A percentile compares a stretch with the other conserved stretches of the same genome.
These are phyloP conservation scores for Melanotaenia pygmaea DNA, from an alignment of 2,797 vertebrate genomes.

Conservation along the genomic window DNA sequence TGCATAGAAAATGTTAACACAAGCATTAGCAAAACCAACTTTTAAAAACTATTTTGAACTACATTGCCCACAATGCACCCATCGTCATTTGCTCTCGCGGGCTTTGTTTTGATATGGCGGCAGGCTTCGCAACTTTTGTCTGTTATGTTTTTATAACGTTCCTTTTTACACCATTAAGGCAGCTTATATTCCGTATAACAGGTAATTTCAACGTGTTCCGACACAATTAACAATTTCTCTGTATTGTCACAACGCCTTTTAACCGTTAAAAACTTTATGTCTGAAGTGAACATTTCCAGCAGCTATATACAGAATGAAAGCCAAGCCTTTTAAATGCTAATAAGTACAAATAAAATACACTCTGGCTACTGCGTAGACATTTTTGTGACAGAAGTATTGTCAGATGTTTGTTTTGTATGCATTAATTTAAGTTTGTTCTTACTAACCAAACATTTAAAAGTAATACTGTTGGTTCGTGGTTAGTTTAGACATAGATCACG, in stretches of 20 bases:
- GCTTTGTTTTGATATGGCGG: constrained; percentile 85
- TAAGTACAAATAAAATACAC: background rate
- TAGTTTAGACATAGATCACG: background rate
- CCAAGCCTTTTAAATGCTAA: constrained; percentile 38
- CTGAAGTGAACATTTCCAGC: background rate
- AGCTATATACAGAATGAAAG: background rate
- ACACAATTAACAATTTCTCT: background rate
- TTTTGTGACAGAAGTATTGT: background rate
- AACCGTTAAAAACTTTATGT: background rate
- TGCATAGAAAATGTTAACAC: too few species aligned
- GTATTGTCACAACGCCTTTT: background rate
- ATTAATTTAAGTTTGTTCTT: constrained; percentile 7
- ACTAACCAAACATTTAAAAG: constrained; percentile 24
- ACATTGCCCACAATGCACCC: constrained; percentile 66
- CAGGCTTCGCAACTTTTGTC: constrained; percentile 70
- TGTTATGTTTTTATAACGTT: constrained; percentile 20
- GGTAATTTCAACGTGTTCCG: constrained; percentile 39
- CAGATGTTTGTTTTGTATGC: background rate
- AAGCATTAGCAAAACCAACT: fast-evolving
- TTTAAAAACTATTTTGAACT: constrained; percentile 29
- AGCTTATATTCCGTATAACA: constrained; percentile 7
- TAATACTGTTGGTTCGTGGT: background rate
- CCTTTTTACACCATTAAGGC: background rate
- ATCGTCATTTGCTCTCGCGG: constrained; percentile 73
- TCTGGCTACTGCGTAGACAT: background rate